These are phyloP conservation scores for Piprites chloris DNA, from an alignment of 2,113 vertebrate species.

Conservation along the genomic window DNA sequence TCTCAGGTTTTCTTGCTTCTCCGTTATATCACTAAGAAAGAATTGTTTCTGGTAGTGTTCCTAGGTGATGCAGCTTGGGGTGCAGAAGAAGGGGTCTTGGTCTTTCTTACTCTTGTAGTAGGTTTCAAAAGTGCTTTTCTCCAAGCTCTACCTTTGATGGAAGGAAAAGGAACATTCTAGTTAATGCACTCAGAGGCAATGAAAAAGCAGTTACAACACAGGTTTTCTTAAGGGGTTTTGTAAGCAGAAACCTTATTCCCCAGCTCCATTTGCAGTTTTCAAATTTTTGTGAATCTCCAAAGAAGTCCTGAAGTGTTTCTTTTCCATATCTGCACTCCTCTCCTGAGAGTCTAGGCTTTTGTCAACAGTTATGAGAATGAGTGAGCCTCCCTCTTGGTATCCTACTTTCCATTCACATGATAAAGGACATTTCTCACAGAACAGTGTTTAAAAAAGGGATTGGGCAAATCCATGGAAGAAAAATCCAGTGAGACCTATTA, in stretches of 20 bases:
- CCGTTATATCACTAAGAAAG: accelerated
- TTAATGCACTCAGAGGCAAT: not conserved
- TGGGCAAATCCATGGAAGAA: not conserved
- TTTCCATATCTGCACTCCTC: not conserved
- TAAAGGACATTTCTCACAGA: not conserved
- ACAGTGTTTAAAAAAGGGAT: not conserved
- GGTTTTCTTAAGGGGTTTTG: not conserved
- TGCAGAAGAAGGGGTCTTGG: not conserved
- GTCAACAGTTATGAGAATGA: not conserved
- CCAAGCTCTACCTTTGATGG: not conserved
- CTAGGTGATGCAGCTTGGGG: not conserved
- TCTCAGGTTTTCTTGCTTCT: not conserved
- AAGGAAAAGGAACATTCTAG: not conserved
- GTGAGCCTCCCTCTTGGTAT: not conserved
- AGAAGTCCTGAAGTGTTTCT: not conserved
- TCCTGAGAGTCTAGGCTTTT: not conserved
- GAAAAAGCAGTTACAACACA: not conserved
- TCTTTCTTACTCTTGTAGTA: not conserved
- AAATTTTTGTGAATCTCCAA: not conserved
- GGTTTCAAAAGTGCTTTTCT: not conserved
- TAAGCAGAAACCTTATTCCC: not conserved
- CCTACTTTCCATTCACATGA: not conserved
- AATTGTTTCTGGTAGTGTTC: not conserved
- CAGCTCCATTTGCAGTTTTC: not conserved
- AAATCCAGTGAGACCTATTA: not conserved